Conservation (phyloP, 2,113 vertebrate species). For the Elanus axillaris region DNA sequence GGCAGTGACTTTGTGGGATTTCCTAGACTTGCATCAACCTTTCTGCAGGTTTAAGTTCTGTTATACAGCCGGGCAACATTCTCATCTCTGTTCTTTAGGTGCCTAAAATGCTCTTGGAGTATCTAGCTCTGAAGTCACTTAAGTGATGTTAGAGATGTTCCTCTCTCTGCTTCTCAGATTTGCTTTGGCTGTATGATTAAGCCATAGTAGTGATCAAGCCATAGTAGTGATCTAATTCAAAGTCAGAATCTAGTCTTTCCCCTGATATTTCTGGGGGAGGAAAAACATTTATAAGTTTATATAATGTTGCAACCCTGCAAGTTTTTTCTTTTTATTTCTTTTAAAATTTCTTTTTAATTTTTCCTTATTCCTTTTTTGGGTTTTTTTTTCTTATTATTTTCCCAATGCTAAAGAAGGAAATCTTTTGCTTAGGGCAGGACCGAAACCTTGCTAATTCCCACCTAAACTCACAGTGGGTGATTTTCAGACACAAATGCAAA, state of each 20-base stretch:
- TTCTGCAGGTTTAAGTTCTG: background rate
- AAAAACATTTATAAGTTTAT: background rate
- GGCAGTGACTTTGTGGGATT: background rate
- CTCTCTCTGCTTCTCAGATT: background rate
- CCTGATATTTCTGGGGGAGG: background rate
- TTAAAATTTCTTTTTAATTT: background rate
- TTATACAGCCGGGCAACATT: background rate
- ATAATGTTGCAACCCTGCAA: background rate
- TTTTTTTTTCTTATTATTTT: background rate
- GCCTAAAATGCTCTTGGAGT: background rate
- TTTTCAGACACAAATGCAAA: background rate
- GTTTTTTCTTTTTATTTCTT: background rate
- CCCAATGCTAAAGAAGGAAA: background rate
- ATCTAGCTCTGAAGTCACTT: background rate
- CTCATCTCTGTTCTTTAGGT: background rate
- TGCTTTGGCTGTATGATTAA: background rate
- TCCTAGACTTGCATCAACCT: background rate
- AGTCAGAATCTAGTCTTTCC: background rate
- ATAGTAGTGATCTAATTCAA: background rate
- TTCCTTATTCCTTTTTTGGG: fast-evolving
- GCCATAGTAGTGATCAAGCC: background rate
- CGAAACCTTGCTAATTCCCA: background rate
- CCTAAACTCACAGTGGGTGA: background rate
- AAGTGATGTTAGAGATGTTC: background rate
- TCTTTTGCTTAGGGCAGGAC: background rate